Base-by-base conservation (phyloP, 2,888 invertebrate species). In the Ceratothoa steindachneri region DNA sequence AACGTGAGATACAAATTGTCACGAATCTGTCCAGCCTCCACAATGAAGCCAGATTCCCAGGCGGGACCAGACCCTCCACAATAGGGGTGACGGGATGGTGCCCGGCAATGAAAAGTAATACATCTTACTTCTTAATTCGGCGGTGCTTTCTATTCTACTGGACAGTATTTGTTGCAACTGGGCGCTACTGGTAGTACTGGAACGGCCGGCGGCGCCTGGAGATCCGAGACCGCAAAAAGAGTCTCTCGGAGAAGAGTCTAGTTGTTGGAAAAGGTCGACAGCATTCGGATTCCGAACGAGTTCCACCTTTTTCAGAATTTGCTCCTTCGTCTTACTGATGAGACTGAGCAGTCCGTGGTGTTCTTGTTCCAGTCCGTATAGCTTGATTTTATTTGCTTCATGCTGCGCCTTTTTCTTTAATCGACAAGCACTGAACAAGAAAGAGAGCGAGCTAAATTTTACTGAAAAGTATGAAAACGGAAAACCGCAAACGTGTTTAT, bases 321-420 rank as follows among this genome's bases (percentile, higher is more conserved):
- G 12, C 28, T 24, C 3, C 22, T 69, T 52, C 2, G 66, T 60
- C 12, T 73, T 72, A 27, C 68, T 69, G 27, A 78, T 51, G 15
- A 66, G 29, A 24, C 9, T 53, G 24, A 78, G n/a, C 51, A 78
- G 31, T 0, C 71, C 67, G 30, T 71, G 92, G 85, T 97, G 97
- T 86, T 98, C 97, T 82, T 90, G 89, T 85, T 97, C 95, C 81
- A 98, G 87, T 51, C 97, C 97, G 83, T 89, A 93, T 1, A 97
- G 86, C 86, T 97, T 97, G 72, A 98, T 90, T 86, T 98, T 98
- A 84, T 97, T 97, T 1, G 98, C 97, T 85, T 98, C 98, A 84
- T 98, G 97, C 84, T 97, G 97, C 2, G 98, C 98, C 86, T 97
- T 98, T 86, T 98, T 98, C 88, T 98, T 98, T 82, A 98, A 87